Evolutionary conservation across 1,140 invertebrate species (phyloP).

Genomic region (Lerema accius): DNA sequence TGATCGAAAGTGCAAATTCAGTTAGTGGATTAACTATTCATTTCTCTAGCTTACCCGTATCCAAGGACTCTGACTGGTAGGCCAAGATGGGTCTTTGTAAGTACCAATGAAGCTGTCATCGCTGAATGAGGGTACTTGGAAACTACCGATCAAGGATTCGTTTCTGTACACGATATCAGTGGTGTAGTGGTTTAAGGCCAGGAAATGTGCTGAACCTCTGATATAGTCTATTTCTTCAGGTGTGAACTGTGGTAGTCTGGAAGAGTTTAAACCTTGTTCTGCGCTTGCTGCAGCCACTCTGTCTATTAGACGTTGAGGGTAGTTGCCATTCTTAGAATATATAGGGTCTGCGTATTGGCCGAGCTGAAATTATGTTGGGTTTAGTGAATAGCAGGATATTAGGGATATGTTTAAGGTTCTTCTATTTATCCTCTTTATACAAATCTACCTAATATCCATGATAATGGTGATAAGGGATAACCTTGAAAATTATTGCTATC

Average conservation of each 20-base stretch:
- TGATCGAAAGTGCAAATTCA: too few species aligned
- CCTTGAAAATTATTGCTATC: too few species aligned
- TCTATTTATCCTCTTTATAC: too few species aligned
- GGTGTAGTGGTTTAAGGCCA: slow-evolving; percentile 80
- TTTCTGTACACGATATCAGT: slow-evolving; percentile 60
- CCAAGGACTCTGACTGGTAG: slow-evolving; percentile 18
- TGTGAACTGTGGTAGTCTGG: slow-evolving; percentile 71
- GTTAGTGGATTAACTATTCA: too few species aligned
- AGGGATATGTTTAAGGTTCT: too few species aligned
- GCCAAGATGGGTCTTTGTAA: slow-evolving; percentile 31
- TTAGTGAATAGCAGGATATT: too few species aligned
- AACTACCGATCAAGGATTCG: slow-evolving; percentile 54
- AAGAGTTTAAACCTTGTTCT: slow-evolving; percentile 63
- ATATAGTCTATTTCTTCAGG: slow-evolving; percentile 60
- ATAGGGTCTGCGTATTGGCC: slow-evolving; percentile 84
- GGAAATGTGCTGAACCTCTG: slow-evolving; percentile 75
- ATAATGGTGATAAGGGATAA: too few species aligned
- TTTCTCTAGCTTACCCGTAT: slow-evolving; percentile 9
- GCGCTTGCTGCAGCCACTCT: slow-evolving; percentile 76
- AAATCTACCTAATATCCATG: too few species aligned
- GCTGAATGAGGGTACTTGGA: slow-evolving; percentile 61
- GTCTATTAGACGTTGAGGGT: slow-evolving; percentile 80
- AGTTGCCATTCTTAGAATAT: slow-evolving; percentile 81
- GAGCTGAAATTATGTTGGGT: slow-evolving; percentile 47
- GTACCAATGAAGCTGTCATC: slow-evolving; percentile 51